phyloP scores from a whole-genome alignment of 2,888 invertebrate genomes.

The Azorinus chamasolen region DNA sequence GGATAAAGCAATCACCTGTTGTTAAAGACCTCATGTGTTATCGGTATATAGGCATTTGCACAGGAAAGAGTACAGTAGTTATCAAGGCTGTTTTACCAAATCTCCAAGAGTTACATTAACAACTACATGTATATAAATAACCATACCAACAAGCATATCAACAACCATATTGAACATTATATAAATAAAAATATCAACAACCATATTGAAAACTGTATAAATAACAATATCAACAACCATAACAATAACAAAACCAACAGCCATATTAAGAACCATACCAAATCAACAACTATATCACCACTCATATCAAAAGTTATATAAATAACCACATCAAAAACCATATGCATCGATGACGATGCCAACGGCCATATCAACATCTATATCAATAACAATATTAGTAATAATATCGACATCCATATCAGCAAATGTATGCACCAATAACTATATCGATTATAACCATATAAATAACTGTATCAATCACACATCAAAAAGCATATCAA shows the following conservation, averaged over 20 bases:
- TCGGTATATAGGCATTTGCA: too few relatives aligned
- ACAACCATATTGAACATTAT: neutral
- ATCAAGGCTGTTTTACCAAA: too few relatives aligned
- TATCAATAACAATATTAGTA: slow-evolving; percentile 1
- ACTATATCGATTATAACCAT: too few relatives aligned
- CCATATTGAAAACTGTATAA: neutral
- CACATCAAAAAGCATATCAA: too few relatives aligned
- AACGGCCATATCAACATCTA: neutral
- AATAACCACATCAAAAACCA: neutral
- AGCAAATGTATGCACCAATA: too few relatives aligned
- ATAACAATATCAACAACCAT: neutral
- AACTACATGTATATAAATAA: neutral
- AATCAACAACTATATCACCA: neutral
- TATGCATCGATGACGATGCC: too few relatives aligned
- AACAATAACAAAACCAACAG: neutral
- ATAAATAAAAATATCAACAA: neutral
- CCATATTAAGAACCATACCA: neutral
- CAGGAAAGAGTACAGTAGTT: too few relatives aligned
- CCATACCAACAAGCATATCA: neutral
- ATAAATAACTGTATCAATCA: too few relatives aligned
- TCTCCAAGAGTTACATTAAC: too few relatives aligned
- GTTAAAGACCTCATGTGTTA: too few relatives aligned
- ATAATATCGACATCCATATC: too few relatives aligned
- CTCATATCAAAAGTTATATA: neutral
- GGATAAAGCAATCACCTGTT: too few relatives aligned